phyloP scores from a whole-genome alignment of 2,797 vertebrate genomes.

The Danio jaintianensis region DNA sequence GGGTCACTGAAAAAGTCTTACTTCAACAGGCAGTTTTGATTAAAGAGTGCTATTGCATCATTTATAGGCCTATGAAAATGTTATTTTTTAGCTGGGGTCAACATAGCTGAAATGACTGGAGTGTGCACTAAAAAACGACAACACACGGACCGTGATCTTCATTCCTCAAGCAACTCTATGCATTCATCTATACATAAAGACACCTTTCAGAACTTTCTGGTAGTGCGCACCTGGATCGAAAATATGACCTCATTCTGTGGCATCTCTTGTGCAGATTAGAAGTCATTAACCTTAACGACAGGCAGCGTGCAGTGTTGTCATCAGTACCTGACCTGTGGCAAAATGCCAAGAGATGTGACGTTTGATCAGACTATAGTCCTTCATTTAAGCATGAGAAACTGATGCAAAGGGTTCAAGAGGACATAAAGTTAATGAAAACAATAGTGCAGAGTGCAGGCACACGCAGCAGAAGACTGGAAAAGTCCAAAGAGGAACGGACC shows the following conservation, averaged over 20 bases:
- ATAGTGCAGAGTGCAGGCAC: background rate
- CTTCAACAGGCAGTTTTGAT: constrained; percentile 25
- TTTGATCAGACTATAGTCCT: constrained; percentile 61
- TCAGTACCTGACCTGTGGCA: constrained; percentile 44
- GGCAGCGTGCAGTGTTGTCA: constrained; percentile 61
- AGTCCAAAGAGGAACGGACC: constrained; percentile 13
- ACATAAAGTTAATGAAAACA: constrained; percentile 3
- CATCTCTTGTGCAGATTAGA: constrained; percentile 52
- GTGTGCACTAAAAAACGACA: constrained; percentile 29
- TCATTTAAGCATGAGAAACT: constrained; percentile 20
- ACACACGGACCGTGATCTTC: constrained; percentile 1
- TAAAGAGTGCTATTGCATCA: constrained; percentile 10
- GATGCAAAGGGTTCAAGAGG: constrained; percentile 5
- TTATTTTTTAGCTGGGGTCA: constrained; percentile 30
- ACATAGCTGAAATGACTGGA: constrained; percentile 40
- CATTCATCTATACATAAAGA: constrained; percentile 44
- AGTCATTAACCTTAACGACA: constrained; percentile 71
- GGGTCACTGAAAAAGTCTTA: constrained; percentile 29
- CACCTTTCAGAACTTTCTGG: constrained; percentile 56
- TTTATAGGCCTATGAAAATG: constrained; percentile 21
- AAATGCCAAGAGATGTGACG: constrained; percentile 54
- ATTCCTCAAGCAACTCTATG: constrained; percentile 26
- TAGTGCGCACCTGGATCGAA: constrained; percentile 56
- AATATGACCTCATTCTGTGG: constrained; percentile 52
- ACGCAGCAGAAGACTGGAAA: background rate